These are phyloP conservation scores for Psylliodes chrysocephalus DNA, from an alignment of 2,888 invertebrate species.

Conservation along the genomic window DNA sequence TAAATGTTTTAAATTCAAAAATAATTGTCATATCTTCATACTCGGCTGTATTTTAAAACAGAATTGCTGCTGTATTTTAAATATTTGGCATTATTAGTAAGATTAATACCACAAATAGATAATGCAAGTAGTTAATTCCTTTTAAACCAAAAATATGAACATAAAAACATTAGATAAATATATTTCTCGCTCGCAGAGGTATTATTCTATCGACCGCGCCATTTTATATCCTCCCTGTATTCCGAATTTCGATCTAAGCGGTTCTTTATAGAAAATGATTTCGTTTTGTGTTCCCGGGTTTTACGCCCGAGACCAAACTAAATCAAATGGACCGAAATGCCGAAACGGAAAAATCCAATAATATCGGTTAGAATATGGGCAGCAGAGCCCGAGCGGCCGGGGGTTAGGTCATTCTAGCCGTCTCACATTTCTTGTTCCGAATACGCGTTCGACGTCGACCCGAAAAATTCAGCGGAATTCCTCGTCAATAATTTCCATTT, in stretches of 20 bases:
- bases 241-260: background rate
- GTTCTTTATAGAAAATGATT: background rate
- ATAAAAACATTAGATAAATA: too few relatives aligned
- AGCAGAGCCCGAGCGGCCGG: background rate
- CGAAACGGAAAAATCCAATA: constrained; percentile 1
- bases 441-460: background rate
- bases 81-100: too few relatives aligned
- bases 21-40: too few relatives aligned
- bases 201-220: too few relatives aligned
- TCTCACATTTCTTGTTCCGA: background rate
- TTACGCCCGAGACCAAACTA: background rate
- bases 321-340: background rate
- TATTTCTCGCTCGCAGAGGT: too few relatives aligned
- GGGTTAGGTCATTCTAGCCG: background rate
- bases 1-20: too few relatives aligned
- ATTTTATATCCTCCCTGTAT: too few relatives aligned
- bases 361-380: constrained; percentile 3
- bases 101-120: too few relatives aligned
- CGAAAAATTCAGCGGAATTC: background rate
- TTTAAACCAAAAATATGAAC: too few relatives aligned
- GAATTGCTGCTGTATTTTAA: too few relatives aligned
- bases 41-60: too few relatives aligned
- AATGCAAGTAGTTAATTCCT: too few relatives aligned
- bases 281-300: background rate
- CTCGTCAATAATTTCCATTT: constrained; percentile 23